These are phyloP conservation scores for Lamellibrachia columna DNA, from an alignment of 2,888 invertebrate species.

Conservation along the genomic window DNA sequence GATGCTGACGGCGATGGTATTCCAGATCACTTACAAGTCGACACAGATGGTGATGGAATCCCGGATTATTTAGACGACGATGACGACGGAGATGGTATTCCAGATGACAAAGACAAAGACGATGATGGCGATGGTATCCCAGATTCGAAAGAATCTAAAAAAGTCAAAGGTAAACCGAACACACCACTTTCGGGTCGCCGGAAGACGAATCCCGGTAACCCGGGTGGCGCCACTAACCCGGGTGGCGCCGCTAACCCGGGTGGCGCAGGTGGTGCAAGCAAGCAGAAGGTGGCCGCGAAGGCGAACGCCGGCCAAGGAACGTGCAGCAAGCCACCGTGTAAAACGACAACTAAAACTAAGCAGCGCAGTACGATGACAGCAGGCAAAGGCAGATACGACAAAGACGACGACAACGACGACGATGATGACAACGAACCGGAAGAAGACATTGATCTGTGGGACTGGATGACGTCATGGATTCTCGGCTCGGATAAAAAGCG, in stretches of 20 bases:
- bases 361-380: neutral
- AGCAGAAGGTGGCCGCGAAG: constrained; percentile 33
- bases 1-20: constrained; percentile 47
- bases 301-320: neutral
- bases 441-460: constrained; percentile 36
- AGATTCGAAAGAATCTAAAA: constrained; percentile 32
- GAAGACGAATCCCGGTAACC: neutral
- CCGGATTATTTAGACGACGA: constrained; percentile 47
- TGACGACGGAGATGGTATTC: constrained; percentile 43
- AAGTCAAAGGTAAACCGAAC: neutral
- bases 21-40: constrained; percentile 41
- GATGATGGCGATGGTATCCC: constrained; percentile 50
- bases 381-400: constrained; percentile 20
- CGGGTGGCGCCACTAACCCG: neutral
- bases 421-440: constrained; percentile 31
- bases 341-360: constrained; percentile 14
- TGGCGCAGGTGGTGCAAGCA: constrained; percentile 28
- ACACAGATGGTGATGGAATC: constrained; percentile 44
- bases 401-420: constrained; percentile 39
- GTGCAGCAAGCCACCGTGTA: neutral
- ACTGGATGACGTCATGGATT: constrained; percentile 35
- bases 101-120: constrained; percentile 45
- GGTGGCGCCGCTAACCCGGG: constrained; percentile 21
- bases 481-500: constrained; percentile 23
- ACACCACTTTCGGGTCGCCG: neutral